Evolutionary conservation across 2,113 vertebrate species (phyloP), one percentile per base, ranked within the genome.

Genomic region (Sphaerodactylus townsendi): DNA sequence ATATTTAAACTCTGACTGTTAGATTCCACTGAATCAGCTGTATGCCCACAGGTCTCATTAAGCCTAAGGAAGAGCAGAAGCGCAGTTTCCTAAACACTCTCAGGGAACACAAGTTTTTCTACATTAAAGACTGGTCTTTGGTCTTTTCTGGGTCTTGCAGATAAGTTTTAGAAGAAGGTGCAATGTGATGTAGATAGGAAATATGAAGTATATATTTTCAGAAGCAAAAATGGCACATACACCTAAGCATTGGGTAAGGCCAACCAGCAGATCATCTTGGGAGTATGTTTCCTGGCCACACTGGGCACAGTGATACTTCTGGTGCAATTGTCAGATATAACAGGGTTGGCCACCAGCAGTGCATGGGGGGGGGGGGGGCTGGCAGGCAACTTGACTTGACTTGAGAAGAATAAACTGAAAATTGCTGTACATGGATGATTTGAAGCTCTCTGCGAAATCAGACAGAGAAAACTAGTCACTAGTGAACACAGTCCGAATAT

Each of bases 1-100:
- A 90, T 94, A 93, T 96, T 96, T 96, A 95, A 95, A 94, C 93
- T 94, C 94, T 94, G 94, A 95, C 94, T 95, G 88, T 93, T 92
- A 91, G 91, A 95, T 96, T 96, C 94, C 94, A 95, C 95, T 93
- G 94, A 94, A 93, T 94, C 95, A 93, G 93, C 71, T 91, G 93
- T 96, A 92, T 95, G 94, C 95, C 95, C 94, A 92, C 62, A 93
- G 93, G 94, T 86, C 93, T 94, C 93, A 93, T 97, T 96, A 96
- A 95, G 89, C 79, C 77, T 44, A 46, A 86, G 86, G 93, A 95
- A 94, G 90, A 93, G 91, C 92, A 91, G 85, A 33, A 77, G 77
- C 90, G 76, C 86, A 88, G 33, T 92, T 94, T 91, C 80, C 78
- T 85, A 74, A 93, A 93, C 78, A 65, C 91, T 91, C 85, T 77